Percentiles rank a stretch among this genome's conserved stretches.
Evolutionary conservation across 2,888 invertebrate genomes (phyloP).

Genomic region (Agrochola lychnidis): DNA sequence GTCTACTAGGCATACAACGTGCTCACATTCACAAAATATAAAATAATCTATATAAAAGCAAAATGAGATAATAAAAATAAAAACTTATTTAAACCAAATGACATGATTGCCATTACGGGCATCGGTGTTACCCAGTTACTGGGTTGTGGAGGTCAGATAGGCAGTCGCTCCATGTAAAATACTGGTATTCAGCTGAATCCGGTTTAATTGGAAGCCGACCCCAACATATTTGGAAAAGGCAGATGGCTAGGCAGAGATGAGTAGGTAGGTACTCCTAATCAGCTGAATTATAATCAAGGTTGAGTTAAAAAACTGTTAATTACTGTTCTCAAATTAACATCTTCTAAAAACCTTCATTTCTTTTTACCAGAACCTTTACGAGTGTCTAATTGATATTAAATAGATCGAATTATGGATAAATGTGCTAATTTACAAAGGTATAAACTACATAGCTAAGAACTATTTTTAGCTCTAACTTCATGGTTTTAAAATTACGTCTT

Average conservation of each 20-base stretch:
- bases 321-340: slow-evolving; percentile 27
- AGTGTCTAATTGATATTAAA: slow-evolving; percentile 25
- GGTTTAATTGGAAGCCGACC: not conserved
- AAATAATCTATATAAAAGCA: too few relatives aligned
- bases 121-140: not conserved
- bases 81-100: too few relatives aligned
- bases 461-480: slow-evolving; percentile 40
- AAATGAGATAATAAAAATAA: too few relatives aligned
- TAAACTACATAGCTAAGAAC: not conserved
- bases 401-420: slow-evolving; percentile 9
- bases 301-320: slow-evolving; percentile 15
- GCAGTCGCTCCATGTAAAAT: not conserved
- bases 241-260: not conserved
- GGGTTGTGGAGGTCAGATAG: not conserved
- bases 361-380: slow-evolving; percentile 27
- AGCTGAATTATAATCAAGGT: slow-evolving; percentile 29
- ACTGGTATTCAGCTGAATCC: not conserved
- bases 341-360: slow-evolving; percentile 26
- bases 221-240: not conserved
- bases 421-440: slow-evolving; percentile 22
- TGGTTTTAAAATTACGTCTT: slow-evolving; percentile 37
- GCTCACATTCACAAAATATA: too few relatives aligned
- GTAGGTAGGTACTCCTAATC: not conserved
- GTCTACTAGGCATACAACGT: too few relatives aligned
- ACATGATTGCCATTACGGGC: not conserved